Conservation (phyloP, 2,888 invertebrate species). For the Silvanus unidentatus region DNA sequence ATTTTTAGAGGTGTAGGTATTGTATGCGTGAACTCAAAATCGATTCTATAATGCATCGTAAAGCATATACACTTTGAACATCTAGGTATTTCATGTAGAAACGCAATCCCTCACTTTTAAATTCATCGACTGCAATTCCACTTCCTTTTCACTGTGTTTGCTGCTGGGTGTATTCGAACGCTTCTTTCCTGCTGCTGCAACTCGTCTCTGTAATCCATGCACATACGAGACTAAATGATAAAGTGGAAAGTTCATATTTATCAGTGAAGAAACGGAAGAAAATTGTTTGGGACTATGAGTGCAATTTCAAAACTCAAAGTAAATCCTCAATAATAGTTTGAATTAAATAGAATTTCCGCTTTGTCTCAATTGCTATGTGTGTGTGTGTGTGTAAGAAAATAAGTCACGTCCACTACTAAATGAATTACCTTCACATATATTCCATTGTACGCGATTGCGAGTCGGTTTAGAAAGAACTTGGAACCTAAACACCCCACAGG, state of each 20-base stretch:
- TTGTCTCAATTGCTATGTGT: conserved; percentile 1
- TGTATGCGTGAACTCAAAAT: neutral
- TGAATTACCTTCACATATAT: conserved; percentile 16
- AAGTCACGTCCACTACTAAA: conserved; percentile 14
- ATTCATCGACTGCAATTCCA: no score
- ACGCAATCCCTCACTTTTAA: no score
- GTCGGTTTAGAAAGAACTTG: conserved; percentile 10
- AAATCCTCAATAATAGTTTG: conserved; percentile 2
- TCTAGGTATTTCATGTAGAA: no score
- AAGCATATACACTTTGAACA: neutral
- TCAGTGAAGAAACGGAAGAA: no score
- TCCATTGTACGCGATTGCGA: conserved; percentile 11
- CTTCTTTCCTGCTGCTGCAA: no score
- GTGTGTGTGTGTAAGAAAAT: conserved; percentile 3
- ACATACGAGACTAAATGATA: no score
- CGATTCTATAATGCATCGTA: neutral
- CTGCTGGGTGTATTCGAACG: no score
- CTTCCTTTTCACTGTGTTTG: no score
- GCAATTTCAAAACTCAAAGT: neutral
- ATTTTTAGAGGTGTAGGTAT: neutral
- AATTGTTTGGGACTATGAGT: no score
- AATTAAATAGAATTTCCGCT: conserved; percentile 5
- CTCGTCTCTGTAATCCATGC: no score
- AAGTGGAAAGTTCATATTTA: no score
- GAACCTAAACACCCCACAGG: conserved; percentile 18